Percentiles rank a stretch among this genome's conserved stretches.
Evolutionary conservation across 2,797 vertebrate species (phyloP).

Genomic region (Graptemys geographica): DNA sequence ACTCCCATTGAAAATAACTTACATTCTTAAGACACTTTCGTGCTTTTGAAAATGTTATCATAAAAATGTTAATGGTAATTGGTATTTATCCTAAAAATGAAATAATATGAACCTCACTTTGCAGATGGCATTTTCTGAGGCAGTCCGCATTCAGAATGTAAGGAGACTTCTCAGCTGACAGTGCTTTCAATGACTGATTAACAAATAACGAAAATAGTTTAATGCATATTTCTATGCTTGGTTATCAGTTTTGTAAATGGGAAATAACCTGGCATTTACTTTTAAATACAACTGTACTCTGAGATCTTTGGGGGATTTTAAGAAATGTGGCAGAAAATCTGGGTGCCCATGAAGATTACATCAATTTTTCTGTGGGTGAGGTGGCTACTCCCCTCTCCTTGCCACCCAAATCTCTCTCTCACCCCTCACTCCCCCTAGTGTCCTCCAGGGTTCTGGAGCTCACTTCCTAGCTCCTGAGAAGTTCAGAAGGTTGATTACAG

Average conservation of each 20-base stretch:
- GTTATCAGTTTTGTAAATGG: not conserved
- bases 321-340: not conserved
- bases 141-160: not conserved
- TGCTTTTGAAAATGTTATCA: not conserved
- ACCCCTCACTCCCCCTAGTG: not conserved
- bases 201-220: not conserved
- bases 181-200: not conserved
- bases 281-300: not conserved
- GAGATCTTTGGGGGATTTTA: not conserved
- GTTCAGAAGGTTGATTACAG: not conserved
- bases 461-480: not conserved
- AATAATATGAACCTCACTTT: not conserved
- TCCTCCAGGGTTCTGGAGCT: not conserved
- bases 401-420: not conserved
- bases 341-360: not conserved
- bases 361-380: not conserved
- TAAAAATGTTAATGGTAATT: not conserved
- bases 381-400: not conserved
- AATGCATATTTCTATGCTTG: not conserved
- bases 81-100: not conserved
- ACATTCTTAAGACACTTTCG: not conserved
- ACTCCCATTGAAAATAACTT: not conserved
- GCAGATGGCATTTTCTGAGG: not conserved
- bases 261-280: not conserved
- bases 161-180: slow-evolving; percentile 2